Evolutionary conservation across 1,140 invertebrate genomes (phyloP), one percentile per base, ranked within the genome.

Genomic region (Lepidurus arcticus): DNA sequence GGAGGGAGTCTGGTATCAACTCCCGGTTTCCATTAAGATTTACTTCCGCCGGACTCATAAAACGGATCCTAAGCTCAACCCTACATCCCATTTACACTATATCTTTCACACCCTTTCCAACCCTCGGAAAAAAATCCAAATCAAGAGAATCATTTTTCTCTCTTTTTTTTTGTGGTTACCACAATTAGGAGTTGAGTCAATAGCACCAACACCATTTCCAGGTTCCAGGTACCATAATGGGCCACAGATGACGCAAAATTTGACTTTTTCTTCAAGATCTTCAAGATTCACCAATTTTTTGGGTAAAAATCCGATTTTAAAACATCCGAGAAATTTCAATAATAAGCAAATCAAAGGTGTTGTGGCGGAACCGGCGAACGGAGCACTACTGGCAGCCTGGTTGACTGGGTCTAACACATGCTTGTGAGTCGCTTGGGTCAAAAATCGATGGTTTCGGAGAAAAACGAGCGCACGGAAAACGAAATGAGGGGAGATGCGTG

Each of bases 11-110:
- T 65, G 2, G 4, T 65, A 13, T 9, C 53, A 7, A 65, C 53
- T 65, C 53, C 13, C 53, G 53, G 53, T 65, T 65, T 65, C 53
- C 53, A 65, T 65, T 65, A 65, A 65, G 9, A 11, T 65, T 65
- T 65, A 65, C 53, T 65, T 65, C 53, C n/a, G 53, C 53, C 53
- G 16, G 13, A 7, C 13, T 16, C 8, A 11, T n/a, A 65, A 65
- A 65, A 65, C 53, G 6, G 53, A 21, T n/a, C 53, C 8, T 65
- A 65, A 13, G 53, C 13, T 65, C 21, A 65, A 65, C 53, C 53
- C n/a, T 21, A n/a, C 16, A 13, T n/a, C 53, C 53, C 53, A 65
- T 65, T 65, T 65, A 65, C 8, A 21, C 16, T 13, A 65, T 5
- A 34, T 34, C 34, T 34, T 34, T 34, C 34, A 4, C 34, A 4